These are phyloP conservation scores for Actinia tenebrosa DNA, from an alignment of 64 coral and sea anemone species.

Conservation along the genomic window DNA sequence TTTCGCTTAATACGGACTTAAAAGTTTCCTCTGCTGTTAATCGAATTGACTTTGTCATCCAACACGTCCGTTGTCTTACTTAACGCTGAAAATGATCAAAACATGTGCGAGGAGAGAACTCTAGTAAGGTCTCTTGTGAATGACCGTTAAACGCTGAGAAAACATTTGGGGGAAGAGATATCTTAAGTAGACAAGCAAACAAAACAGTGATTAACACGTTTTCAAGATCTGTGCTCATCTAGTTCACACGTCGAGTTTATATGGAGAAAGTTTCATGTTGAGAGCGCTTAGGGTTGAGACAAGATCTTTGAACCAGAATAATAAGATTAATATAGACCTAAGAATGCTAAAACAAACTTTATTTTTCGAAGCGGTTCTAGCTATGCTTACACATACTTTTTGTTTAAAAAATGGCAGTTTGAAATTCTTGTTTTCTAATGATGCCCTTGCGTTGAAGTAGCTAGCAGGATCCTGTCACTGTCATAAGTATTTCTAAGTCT, in stretches of 20 bases:
- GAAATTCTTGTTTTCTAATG: too few relatives aligned
- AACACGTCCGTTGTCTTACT: background rate
- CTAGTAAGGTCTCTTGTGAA: background rate
- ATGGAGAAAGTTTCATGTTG: background rate
- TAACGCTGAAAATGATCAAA: background rate
- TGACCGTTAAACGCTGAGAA: background rate
- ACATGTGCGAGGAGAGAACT: background rate
- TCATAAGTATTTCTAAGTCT: too few relatives aligned
- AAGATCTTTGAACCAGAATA: background rate
- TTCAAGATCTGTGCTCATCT: background rate
- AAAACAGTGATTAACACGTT: background rate
- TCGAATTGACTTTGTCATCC: background rate
- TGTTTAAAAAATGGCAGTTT: too few relatives aligned
- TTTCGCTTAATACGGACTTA: background rate
- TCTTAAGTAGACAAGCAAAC: constrained; percentile 2
- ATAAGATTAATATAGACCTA: too few relatives aligned
- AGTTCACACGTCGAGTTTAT: background rate
- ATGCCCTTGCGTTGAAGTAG: too few relatives aligned
- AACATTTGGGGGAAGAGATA: background rate
- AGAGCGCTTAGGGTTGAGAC: background rate
- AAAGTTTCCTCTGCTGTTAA: background rate
- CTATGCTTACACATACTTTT: too few relatives aligned
- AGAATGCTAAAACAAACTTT: too few relatives aligned
- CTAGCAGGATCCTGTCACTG: too few relatives aligned
- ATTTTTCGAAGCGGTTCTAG: too few relatives aligned